Evolutionary conservation across 1,140 invertebrate species (phyloP).

Genomic region (Sesamia nonagrioides): DNA sequence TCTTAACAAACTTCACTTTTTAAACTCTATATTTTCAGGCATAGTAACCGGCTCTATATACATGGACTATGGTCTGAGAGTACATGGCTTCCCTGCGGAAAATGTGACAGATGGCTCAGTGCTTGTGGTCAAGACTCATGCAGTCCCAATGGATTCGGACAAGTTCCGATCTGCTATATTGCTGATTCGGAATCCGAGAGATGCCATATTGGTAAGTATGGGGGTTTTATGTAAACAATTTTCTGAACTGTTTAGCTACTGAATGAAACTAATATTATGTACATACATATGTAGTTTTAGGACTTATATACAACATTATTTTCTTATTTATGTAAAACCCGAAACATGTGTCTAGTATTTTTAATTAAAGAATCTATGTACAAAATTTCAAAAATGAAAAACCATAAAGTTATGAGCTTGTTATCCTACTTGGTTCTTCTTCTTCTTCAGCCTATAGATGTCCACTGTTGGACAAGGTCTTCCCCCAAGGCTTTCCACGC

Average conservation of each 20-base stretch:
- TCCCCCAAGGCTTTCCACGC: no score
- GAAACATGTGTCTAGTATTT: no score
- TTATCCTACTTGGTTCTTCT: no score
- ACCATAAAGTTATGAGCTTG: no score
- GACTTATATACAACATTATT: no score
- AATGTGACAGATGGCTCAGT: conserved; percentile 92
- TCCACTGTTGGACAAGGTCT: no score
- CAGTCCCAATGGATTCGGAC: conserved; percentile 89
- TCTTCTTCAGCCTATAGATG: no score
- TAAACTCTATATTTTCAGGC: conserved; percentile 82
- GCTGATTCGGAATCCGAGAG: conserved; percentile 91
- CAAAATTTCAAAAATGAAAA: no score
- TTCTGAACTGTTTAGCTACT: background rate
- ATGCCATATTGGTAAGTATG: conserved; percentile 88
- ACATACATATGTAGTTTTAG: no score
- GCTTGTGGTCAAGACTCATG: conserved; percentile 94
- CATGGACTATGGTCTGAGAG: conserved; percentile 91
- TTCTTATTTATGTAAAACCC: no score
- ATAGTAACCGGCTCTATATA: conserved; percentile 93
- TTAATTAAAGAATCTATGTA: no score
- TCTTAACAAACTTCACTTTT: background rate
- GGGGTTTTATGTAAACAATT: background rate
- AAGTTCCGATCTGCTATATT: conserved; percentile 91
- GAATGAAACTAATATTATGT: background rate
- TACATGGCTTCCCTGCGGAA: conserved; percentile 94